Conservation (phyloP, 2,113 vertebrate genomes). For the Brevimyrus niger region DNA sequence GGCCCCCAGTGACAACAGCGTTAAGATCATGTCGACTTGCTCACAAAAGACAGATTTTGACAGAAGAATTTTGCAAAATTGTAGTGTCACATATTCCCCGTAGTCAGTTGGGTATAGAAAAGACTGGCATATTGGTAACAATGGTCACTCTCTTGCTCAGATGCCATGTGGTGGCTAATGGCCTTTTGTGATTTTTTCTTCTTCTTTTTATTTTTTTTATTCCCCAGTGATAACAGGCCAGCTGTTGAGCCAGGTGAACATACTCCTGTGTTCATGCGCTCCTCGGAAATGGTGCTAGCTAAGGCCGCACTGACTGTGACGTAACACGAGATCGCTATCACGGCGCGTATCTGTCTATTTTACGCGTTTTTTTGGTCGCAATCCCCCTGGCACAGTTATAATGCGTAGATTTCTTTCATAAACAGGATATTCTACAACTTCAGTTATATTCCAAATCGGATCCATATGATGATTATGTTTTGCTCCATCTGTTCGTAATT, state of each 20-base stretch:
- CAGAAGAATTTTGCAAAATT: not conserved
- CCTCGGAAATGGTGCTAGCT: not conserved
- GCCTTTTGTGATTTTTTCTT: not conserved
- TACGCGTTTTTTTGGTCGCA: slow-evolving; percentile 8
- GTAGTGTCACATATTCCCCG: not conserved
- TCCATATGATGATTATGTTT: slow-evolving; percentile 60
- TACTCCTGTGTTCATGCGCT: not conserved
- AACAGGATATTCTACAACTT: slow-evolving; percentile 48
- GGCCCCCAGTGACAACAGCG: not conserved
- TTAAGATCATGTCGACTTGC: not conserved
- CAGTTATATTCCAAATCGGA: slow-evolving; percentile 51
- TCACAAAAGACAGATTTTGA: not conserved
- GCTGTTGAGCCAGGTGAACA: not conserved
- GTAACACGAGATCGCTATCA: not conserved
- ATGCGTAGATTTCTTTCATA: slow-evolving; percentile 38
- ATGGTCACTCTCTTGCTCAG: not conserved
- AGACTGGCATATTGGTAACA: not conserved
- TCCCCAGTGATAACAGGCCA: not conserved
- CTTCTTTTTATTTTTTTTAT: not conserved
- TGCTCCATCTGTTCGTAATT: slow-evolving; percentile 56
- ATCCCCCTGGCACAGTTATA: slow-evolving; percentile 37
- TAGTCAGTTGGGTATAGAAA: too few species aligned
- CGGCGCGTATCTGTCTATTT: not conserved
- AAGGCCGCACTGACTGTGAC: not conserved
- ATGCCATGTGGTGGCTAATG: too few species aligned